These are phyloP conservation scores for Calycopis cecrops DNA, from an alignment of 1,140 invertebrate species.

Conservation along the genomic window DNA sequence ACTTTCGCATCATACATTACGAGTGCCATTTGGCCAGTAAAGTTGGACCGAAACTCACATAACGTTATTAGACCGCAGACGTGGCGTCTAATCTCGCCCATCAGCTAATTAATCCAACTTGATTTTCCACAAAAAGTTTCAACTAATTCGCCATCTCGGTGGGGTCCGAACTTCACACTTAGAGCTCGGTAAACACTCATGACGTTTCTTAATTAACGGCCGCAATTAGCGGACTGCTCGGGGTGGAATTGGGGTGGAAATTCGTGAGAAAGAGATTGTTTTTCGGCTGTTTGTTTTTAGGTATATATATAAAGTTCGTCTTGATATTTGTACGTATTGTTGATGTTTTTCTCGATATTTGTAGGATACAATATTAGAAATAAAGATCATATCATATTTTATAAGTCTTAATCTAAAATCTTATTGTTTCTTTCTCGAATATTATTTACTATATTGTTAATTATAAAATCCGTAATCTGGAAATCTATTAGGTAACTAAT, in stretches of 20 bases:
- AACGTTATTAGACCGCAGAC: slow-evolving; percentile 66
- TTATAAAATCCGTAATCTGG: too few species aligned
- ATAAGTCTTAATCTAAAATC: too few species aligned
- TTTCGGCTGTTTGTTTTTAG: too few species aligned
- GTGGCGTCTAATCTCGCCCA: slow-evolving; percentile 67
- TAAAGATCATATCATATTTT: too few species aligned
- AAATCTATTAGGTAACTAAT: too few species aligned
- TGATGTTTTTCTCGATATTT: too few species aligned
- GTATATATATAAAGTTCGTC: too few species aligned
- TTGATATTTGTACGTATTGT: too few species aligned
- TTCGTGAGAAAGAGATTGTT: slow-evolving; percentile 41
- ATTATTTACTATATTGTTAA: too few species aligned
- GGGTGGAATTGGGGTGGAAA: slow-evolving; percentile 29
- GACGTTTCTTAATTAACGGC: slow-evolving; percentile 73
- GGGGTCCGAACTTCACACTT: slow-evolving; percentile 72
- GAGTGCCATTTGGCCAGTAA: slow-evolving; percentile 57
- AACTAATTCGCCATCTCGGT: slow-evolving; percentile 65
- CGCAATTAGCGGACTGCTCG: slow-evolving; percentile 66
- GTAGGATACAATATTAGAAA: too few species aligned
- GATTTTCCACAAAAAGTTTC: slow-evolving; percentile 71
- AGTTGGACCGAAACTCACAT: slow-evolving; percentile 68
- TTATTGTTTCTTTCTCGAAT: too few species aligned
- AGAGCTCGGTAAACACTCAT: slow-evolving; percentile 72
- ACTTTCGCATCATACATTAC: too few species aligned
- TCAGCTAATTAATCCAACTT: slow-evolving; percentile 74